A percentile compares a stretch with the other conserved stretches of the same genome.
Evolutionary conservation across 2,113 vertebrate genomes (phyloP).

Genomic region (Esox niger): DNA sequence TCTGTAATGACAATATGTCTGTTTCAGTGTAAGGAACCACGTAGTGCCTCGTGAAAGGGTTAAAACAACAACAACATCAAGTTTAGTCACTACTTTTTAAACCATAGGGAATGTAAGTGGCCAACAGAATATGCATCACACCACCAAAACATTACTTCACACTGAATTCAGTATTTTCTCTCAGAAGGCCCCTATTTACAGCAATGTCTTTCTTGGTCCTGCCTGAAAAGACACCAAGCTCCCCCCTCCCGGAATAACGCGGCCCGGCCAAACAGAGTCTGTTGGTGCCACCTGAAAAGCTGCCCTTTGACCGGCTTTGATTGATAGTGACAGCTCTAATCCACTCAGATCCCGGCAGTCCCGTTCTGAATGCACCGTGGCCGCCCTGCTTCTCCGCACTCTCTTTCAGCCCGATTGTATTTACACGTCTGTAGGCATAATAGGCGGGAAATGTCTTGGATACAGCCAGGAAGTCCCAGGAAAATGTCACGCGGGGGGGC

Average conservation of each 20-base stretch:
- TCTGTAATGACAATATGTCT: no score
- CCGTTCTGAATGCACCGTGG: not conserved
- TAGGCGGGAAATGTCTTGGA: conserved; percentile 38
- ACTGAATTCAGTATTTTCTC: no score
- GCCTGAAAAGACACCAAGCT: accelerated
- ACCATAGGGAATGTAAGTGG: no score
- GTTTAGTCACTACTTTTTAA: no score
- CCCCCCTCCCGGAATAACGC: not conserved
- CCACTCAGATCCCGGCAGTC: conserved; percentile 17
- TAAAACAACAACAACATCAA: no score
- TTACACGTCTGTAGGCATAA: conserved; percentile 34
- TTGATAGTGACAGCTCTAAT: conserved; percentile 55
- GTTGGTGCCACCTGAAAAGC: conserved; percentile 56
- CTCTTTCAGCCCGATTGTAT: conserved; percentile 13
- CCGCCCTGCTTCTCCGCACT: not conserved
- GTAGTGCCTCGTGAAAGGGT: no score
- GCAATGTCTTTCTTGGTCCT: conserved; percentile 3
- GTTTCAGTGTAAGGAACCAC: no score
- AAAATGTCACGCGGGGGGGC: conserved; percentile 24
- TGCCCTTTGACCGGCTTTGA: conserved; percentile 42
- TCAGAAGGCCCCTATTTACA: not conserved
- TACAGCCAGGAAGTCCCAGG: conserved; percentile 28
- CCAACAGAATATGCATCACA: no score
- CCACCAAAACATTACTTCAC: no score
- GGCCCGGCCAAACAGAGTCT: conserved; percentile 25